phyloP scores from a whole-genome alignment of 30 jellyfish, hydroid and myxozoan species.

The Catostylus mosaicus region DNA sequence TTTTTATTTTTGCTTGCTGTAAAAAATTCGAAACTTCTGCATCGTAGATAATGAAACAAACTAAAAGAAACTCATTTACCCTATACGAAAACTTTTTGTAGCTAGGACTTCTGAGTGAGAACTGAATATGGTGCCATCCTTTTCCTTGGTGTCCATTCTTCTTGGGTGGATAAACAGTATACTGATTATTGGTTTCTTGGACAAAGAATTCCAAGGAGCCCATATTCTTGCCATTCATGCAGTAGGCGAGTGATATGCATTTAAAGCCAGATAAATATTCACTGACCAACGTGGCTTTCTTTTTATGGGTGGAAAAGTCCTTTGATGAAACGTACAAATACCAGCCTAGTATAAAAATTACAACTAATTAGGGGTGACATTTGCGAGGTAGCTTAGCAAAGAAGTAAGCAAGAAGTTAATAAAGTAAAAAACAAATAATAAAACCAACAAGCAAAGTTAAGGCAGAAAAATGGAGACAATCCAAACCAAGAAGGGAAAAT shows the following conservation, averaged over 20 bases:
- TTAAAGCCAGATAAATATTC: conserved; percentile 44
- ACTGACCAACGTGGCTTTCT: conserved; percentile 53
- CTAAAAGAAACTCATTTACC: not conserved
- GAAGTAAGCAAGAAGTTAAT: too few species aligned
- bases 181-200: conserved; percentile 13
- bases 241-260: conserved; percentile 71
- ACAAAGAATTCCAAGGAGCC: conserved; percentile 46
- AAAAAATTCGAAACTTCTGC: not conserved
- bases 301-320: conserved; percentile 12
- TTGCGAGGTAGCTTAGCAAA: too few species aligned
- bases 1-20: not conserved
- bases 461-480: too few species aligned
- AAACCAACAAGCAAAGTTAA: too few species aligned
- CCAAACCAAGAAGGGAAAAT: too few species aligned
- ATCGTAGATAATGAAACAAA: not conserved
- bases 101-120: conserved; percentile 11
- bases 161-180: conserved; percentile 9
- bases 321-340: conserved; percentile 34
- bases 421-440: too few species aligned
- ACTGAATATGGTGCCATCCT: conserved; percentile 60
- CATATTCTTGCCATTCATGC: conserved; percentile 77
- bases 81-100: conserved; percentile 25
- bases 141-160: conserved; percentile 81
- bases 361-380: too few species aligned
- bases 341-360: too few species aligned